Evolutionary conservation across 2,888 invertebrate species (phyloP).

Genomic region (Drosophila mulleri): DNA sequence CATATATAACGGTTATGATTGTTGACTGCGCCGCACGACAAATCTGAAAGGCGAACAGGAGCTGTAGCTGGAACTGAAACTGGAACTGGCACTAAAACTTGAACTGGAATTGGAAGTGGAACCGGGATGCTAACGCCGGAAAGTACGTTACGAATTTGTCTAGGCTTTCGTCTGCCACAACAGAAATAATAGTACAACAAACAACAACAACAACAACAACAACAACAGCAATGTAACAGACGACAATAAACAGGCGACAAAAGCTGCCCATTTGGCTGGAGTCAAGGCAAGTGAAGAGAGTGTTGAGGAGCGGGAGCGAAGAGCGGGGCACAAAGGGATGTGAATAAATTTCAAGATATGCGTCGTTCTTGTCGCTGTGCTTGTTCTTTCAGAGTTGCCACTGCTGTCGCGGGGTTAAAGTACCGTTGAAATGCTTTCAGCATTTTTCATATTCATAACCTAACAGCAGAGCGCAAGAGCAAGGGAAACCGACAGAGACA

Average conservation of each 20-base stretch:
- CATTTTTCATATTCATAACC: constrained; percentile 66
- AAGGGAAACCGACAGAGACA: background rate
- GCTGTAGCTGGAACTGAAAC: constrained; percentile 18
- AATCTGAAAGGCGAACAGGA: constrained; percentile 16
- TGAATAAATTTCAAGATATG: constrained; percentile 51
- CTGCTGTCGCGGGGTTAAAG: constrained; percentile 63
- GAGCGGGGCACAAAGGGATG: constrained; percentile 28
- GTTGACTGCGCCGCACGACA: constrained; percentile 22
- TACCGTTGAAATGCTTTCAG: constrained; percentile 75
- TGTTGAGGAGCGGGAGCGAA: no score
- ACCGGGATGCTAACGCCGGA: constrained; percentile 36
- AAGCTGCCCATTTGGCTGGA: constrained; percentile 49
- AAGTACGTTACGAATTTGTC: constrained; percentile 64
- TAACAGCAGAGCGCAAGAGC: background rate
- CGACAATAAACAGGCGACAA: constrained; percentile 51
- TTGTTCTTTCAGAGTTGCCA: constrained; percentile 8
- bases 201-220: constrained; percentile 16
- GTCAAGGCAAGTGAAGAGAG: constrained; percentile 11
- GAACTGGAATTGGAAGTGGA: constrained; percentile 20
- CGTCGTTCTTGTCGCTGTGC: constrained; percentile 24
- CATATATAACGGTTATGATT: constrained; percentile 51
- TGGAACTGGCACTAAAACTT: constrained; percentile 1
- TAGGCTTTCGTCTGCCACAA: constrained; percentile 27
- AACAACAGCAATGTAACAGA: constrained; percentile 7
- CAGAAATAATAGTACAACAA: constrained; percentile 14